phyloP scores from a whole-genome alignment of 2,888 invertebrate genomes.

The Protodeltote pygarga region DNA sequence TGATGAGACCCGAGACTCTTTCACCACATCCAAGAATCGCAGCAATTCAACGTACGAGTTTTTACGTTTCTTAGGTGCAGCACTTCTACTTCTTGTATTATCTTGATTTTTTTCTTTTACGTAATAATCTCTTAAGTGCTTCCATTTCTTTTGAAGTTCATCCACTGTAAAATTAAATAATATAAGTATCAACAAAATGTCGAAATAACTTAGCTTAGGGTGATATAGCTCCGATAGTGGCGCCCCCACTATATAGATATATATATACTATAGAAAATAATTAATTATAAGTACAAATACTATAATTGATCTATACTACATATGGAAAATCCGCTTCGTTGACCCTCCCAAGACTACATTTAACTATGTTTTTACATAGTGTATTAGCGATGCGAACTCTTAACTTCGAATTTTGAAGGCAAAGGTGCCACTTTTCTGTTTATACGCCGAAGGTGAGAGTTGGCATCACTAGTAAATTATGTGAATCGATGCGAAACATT shows the following conservation, averaged over 20 bases:
- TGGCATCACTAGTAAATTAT: constrained; percentile 7
- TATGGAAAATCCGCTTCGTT: no score
- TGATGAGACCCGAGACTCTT: constrained; percentile 30
- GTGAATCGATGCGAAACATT: constrained; percentile 7
- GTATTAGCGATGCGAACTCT: constrained; percentile 11
- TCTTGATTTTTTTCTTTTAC: constrained; percentile 32
- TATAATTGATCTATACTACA: no score
- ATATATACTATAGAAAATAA: no score
- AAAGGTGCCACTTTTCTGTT: constrained; percentile 11
- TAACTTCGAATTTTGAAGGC: constrained; percentile 11
- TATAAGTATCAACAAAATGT: constrained; percentile 19
- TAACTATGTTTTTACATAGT: constrained; percentile 10
- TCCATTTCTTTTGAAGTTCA: constrained; percentile 37
- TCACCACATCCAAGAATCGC: constrained; percentile 30
- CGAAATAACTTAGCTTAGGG: no score
- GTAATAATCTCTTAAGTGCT: constrained; percentile 34
- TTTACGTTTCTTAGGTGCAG: constrained; percentile 33
- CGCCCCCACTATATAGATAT: constrained; percentile 13
- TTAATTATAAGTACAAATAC: no score
- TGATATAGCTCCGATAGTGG: constrained; percentile 24
- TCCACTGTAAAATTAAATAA: constrained; percentile 32
- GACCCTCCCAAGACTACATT: no score
- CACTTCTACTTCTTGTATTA: constrained; percentile 26
- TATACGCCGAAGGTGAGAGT: constrained; percentile 12
- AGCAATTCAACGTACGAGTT: constrained; percentile 29